These are phyloP conservation scores for Sanderia malayensis DNA, from an alignment of 30 jellyfish, hydroid and myxozoan species.

Conservation along the genomic window DNA sequence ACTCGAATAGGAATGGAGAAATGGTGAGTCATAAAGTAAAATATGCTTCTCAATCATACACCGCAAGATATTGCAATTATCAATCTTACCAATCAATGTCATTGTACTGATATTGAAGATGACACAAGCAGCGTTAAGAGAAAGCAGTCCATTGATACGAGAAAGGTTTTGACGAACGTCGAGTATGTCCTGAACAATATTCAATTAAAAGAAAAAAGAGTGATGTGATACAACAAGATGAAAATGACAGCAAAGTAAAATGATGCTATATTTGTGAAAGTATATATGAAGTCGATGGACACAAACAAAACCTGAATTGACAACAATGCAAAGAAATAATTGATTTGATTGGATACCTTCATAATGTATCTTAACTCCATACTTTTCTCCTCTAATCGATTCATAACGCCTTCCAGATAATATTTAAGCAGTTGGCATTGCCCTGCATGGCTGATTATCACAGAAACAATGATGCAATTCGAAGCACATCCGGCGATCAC, in stretches of 20 bases:
- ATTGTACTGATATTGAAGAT: constrained; percentile 63
- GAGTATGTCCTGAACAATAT: constrained; percentile 69
- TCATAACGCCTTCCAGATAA: constrained; percentile 74
- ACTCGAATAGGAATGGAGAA: too few relatives aligned
- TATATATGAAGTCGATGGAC: too few relatives aligned
- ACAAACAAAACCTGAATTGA: too few relatives aligned
- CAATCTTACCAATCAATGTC: constrained; percentile 69
- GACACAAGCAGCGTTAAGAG: constrained; percentile 83
- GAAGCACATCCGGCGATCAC: constrained; percentile 73
- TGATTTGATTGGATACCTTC: too few relatives aligned
- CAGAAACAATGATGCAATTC: constrained; percentile 86
- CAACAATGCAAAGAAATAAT: too few relatives aligned
- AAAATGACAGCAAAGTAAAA: too few relatives aligned
- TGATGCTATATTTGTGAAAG: too few relatives aligned
- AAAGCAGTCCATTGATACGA: constrained; percentile 81
- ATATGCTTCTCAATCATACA: too few relatives aligned
- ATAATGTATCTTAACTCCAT: constrained; percentile 77
- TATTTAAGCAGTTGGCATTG: constrained; percentile 85
- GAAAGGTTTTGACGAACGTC: constrained; percentile 80
- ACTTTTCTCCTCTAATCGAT: constrained; percentile 82
- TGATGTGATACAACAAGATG: too few relatives aligned
- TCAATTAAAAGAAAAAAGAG: too few relatives aligned
- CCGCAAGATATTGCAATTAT: not conserved
- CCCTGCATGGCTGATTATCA: constrained; percentile 84
- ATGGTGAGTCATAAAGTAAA: too few relatives aligned